Conservation (phyloP, 2,888 invertebrate species). For the Dasypolia templi region DNA sequence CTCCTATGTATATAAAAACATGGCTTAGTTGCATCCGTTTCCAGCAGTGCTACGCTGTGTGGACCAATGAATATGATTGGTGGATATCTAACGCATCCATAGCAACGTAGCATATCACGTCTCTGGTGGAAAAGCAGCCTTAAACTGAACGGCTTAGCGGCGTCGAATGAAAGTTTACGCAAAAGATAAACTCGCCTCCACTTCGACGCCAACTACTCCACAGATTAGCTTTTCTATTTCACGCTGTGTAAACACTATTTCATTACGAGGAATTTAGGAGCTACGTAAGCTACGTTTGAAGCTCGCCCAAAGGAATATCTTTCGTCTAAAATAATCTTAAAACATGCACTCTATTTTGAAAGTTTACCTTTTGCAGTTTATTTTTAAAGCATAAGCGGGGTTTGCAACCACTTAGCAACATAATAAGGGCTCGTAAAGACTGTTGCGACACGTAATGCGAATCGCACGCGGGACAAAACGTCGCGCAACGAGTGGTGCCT, state of each 20-base stretch:
- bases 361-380: neutral
- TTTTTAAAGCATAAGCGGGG: neutral
- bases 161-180: slow-evolving; percentile 85
- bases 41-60: too few species aligned
- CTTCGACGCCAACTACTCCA: slow-evolving; percentile 69
- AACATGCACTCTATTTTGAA: slow-evolving; percentile 24
- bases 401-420: neutral
- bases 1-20: too few species aligned
- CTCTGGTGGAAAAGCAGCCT: too few species aligned
- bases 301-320: slow-evolving; percentile 25
- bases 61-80: too few species aligned
- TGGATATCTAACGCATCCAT: too few species aligned
- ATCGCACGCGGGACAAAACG: too few species aligned
- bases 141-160: slow-evolving; percentile 76
- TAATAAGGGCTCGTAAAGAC: too few species aligned
- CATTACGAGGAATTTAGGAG: slow-evolving; percentile 52
- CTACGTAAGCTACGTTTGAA: slow-evolving; percentile 29
- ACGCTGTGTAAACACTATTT: slow-evolving; percentile 57
- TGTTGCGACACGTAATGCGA: too few species aligned
- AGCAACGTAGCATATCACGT: too few species aligned
- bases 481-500: too few species aligned
- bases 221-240: slow-evolving; percentile 74
- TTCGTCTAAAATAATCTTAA: slow-evolving; percentile 37
- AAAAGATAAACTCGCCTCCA: slow-evolving; percentile 79
- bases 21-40: too few species aligned